Conservation (phyloP, 1,140 invertebrate species). For the Zaprionus tsacasi region DNA sequence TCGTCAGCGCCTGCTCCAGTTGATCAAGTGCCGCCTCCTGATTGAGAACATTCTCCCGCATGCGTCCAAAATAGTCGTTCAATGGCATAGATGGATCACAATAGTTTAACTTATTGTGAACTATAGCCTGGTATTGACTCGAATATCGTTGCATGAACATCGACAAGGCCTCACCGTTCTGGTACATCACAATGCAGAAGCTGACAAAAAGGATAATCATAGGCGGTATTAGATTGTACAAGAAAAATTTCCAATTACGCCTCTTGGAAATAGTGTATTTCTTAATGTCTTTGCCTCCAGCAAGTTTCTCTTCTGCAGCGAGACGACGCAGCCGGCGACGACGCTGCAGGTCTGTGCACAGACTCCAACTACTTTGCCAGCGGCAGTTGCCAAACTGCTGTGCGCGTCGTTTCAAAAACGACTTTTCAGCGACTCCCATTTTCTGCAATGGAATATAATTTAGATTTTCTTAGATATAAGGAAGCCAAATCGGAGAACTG, state of each 20-base stretch:
- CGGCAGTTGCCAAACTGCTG: slow-evolving; percentile 7
- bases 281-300: background rate
- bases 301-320: background rate
- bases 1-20: slow-evolving; percentile 47
- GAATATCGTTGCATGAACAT: slow-evolving; percentile 43
- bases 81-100: slow-evolving; percentile 44
- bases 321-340: slow-evolving; percentile 45
- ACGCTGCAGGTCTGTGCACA: slow-evolving; percentile 38
- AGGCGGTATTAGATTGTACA: slow-evolving; percentile 20
- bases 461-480: background rate
- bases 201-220: slow-evolving; percentile 16
- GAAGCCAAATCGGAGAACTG: slow-evolving; percentile 1
- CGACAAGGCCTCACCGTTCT: slow-evolving; percentile 16
- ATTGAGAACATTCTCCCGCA: slow-evolving; percentile 46
- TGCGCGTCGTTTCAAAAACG: slow-evolving; percentile 20
- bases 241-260: slow-evolving; percentile 5
- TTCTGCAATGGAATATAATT: slow-evolving; percentile 8
- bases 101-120: slow-evolving; percentile 63
- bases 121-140: slow-evolving; percentile 48
- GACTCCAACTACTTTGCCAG: slow-evolving; percentile 17
- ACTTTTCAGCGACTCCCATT: slow-evolving; percentile 33
- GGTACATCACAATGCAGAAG: slow-evolving; percentile 30
- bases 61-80: slow-evolving; percentile 27
- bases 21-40: slow-evolving; percentile 52
- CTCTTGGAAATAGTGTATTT: background rate